These are phyloP conservation scores for Capromys pilorides DNA, from an alignment of 2,797 vertebrate genomes.

Conservation along the genomic window DNA sequence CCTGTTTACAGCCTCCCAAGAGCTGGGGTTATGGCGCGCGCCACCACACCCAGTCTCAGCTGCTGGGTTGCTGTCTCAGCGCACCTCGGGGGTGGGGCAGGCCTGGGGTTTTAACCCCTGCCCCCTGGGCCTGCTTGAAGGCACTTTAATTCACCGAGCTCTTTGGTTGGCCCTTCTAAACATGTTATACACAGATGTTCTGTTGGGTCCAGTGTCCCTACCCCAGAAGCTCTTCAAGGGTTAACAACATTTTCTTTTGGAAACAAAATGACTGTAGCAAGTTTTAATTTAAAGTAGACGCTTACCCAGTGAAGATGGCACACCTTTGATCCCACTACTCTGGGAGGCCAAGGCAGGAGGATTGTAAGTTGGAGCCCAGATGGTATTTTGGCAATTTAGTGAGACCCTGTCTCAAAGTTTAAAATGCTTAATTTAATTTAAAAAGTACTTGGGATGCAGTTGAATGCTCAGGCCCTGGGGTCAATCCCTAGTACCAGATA, in stretches of 20 bases:
- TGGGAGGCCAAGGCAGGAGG: neutral
- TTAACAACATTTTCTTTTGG: neutral
- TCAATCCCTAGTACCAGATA: neutral
- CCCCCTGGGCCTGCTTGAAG: no score
- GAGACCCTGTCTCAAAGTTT: neutral
- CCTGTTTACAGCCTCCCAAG: no score
- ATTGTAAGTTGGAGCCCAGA: neutral
- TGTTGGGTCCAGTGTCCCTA: neutral
- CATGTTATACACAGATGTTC: neutral
- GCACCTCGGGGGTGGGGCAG: no score
- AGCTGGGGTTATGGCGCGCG: no score
- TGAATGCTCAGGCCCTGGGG: neutral
- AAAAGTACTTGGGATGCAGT: neutral
- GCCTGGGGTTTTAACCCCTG: no score
- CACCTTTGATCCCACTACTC: neutral
- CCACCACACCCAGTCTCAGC: no score
- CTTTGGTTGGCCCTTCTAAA: no score
- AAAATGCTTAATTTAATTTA: neutral
- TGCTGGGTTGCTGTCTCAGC: no score
- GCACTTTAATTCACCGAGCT: no score
- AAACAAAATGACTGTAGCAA: neutral
- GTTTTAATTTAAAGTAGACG: constrained; percentile 47
- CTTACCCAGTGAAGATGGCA: neutral
- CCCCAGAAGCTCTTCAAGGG: neutral
- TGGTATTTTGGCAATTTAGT: neutral